Base-by-base conservation (phyloP, 1,140 invertebrate species). In the Ceratina japonica region DNA sequence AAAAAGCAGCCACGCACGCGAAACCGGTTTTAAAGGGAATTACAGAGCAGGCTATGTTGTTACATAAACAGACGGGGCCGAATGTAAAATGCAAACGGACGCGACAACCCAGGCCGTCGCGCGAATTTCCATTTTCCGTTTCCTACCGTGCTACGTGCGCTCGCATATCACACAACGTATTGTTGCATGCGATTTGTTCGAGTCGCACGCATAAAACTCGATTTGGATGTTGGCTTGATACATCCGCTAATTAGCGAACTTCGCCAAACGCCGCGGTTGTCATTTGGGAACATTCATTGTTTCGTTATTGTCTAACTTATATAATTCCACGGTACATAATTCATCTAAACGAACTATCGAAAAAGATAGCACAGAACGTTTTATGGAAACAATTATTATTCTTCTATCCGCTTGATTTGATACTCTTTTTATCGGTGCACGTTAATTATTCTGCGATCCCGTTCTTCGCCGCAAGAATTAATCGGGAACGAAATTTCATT, bases 191-290 rank as follows among this genome's bases (percentile, higher is more conserved):
- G 51, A 54, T 84, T 82, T 27, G 69, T 75, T 66, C 18, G 56
- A 22, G 49, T 13, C n/a, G 52, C 13, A 52, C 58, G 37, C 66
- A 24, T 68, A 63, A 75, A 79, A 81, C 61, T 75, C 51, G 71
- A 71, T 27, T 51, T 71, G 22, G 15, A 1, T 22, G 27, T 63
- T 69, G 63, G 58, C 63, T 37, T 15, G 71, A 75, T 62, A 15
- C 65, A 52, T 15, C 27, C 54, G 69, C 56, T 86, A 87, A 88
- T 87, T 88, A 87, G 79, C 66, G 49, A 88, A 88, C 86, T 87
- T 66, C 76, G 63, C 22, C 20, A 37, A 66, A 31, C 44, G 22
- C 16, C 16, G 49, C 20, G 22, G 63, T 59, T 64, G 37, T 75
- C 78, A 7, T 10, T 24, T 52, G 66, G 58, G 7, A 18, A 44